Evolutionary conservation across 2,113 vertebrate genomes (phyloP), one percentile per base, ranked within the genome.

Genomic region (Esox niger): DNA sequence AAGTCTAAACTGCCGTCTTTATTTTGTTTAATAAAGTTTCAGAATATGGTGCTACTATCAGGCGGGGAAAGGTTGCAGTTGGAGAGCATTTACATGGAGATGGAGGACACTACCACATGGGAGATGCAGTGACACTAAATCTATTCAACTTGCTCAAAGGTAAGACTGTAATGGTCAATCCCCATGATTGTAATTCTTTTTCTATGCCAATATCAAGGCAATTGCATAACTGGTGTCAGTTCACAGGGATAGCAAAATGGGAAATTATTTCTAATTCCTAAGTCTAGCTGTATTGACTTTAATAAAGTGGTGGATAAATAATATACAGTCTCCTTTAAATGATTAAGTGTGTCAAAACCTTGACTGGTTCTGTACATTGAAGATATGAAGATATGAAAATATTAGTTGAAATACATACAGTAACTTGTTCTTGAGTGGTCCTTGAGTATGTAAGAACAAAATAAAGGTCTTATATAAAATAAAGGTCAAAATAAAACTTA

Each of bases 91-190:
- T 86, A 82, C 74, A 72, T 79, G 62, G 46, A 46, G 27, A 70
- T 70, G 49, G 4, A 67, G 55, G 70, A 79, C 74, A 75, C 63
- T 64, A 29, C 66, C 54, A 74, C 65, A 76, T 74, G 57, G 69
- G 73, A 70, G 72, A 87, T 90, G 79, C 84, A 49, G 74, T 63
- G 71, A 69, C 85, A 89, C 75, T 69, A 71, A 89, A 90, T 86
- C 84, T 88, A 82, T 87, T 86, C 74, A 86, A 76, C 70, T 68
- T 58, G 70, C 17, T 77, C 69, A 57, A 75, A 88, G 81, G 82
- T 75, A 78, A 79, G 76, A 79, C 68, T 81, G 86, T 78, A 68
- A 78, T 80, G 78, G 74, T 73, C 77, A 82, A 78, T 71, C 70
- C 69, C 74, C 66, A 49, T 67, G 52, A 33, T 71, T 83, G 58